These are phyloP conservation scores for Pemphredon lugubris DNA, from an alignment of 2,888 invertebrate species.

Conservation along the genomic window DNA sequence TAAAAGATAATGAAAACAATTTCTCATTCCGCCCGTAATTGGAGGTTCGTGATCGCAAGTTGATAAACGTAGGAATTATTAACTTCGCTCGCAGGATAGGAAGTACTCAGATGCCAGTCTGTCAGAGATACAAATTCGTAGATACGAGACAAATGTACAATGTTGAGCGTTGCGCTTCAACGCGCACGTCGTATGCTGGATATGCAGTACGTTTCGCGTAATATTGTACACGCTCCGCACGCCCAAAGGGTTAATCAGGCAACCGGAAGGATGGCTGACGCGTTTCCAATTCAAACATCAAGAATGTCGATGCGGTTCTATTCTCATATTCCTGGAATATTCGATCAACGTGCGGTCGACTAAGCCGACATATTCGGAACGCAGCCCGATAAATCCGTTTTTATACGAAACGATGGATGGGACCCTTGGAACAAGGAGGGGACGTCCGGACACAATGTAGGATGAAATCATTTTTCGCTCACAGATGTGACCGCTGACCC, in stretches of 20 bases:
- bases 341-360: conserved; percentile 11
- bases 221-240: conserved; percentile 9
- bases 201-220: conserved; percentile 35
- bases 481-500: too few species aligned
- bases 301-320: conserved; percentile 1
- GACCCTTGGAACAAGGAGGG: too few species aligned
- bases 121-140: too few species aligned
- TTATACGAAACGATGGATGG: neutral
- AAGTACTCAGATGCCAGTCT: too few species aligned
- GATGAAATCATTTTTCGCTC: too few species aligned
- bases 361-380: conserved; percentile 11
- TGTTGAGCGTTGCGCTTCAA: too few species aligned
- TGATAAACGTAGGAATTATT: too few species aligned
- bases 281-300: conserved; percentile 11
- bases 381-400: conserved; percentile 25
- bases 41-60: neutral
- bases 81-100: too few species aligned
- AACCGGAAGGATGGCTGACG: conserved; percentile 22
- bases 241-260: conserved; percentile 44
- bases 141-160: too few species aligned
- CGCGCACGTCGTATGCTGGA: too few species aligned
- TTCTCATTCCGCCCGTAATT: neutral
- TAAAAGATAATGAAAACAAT: too few species aligned
- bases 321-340: conserved; percentile 7
- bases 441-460: too few species aligned